Evolutionary conservation across 92 coral and sea anemone genomes (phyloP).

Genomic region (Paragorgia papillata): DNA sequence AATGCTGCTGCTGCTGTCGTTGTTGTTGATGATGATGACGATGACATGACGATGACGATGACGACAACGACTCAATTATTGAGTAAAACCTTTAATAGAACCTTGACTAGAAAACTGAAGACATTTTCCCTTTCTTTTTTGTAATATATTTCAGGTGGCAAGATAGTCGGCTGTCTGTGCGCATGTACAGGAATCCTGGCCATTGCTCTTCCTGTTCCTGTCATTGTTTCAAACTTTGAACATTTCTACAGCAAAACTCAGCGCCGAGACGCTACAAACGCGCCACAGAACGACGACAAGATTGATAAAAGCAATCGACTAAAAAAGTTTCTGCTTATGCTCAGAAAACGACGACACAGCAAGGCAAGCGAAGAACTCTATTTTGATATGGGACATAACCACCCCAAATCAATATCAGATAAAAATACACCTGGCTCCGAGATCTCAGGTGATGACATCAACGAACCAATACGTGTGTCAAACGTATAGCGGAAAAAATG

Average conservation of each 20-base stretch:
- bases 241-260: slow-evolving; percentile 46
- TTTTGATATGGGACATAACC: slow-evolving; percentile 30
- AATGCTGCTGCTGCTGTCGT: too few species aligned
- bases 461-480: background rate
- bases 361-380: slow-evolving; percentile 31
- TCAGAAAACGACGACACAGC: slow-evolving; percentile 6
- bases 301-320: slow-evolving; percentile 25
- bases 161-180: slow-evolving; percentile 42
- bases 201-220: slow-evolving; percentile 38
- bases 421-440: background rate
- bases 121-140: too few species aligned
- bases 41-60: too few species aligned
- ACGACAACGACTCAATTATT: too few species aligned
- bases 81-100: too few species aligned
- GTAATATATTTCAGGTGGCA: slow-evolving; percentile 23
- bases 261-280: slow-evolving; percentile 17
- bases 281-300: slow-evolving; percentile 16
- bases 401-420: background rate
- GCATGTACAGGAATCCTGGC: slow-evolving; percentile 46
- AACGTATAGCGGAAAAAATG: too few species aligned
- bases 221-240: slow-evolving; percentile 43
- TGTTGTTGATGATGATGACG: too few species aligned
- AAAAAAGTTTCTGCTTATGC: slow-evolving; percentile 20
- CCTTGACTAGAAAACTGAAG: too few species aligned
- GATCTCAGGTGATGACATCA: background rate